Evolutionary conservation across 1,140 invertebrate species (phyloP), one percentile per base, ranked within the genome.

Genomic region (Calephelis nemesis): DNA sequence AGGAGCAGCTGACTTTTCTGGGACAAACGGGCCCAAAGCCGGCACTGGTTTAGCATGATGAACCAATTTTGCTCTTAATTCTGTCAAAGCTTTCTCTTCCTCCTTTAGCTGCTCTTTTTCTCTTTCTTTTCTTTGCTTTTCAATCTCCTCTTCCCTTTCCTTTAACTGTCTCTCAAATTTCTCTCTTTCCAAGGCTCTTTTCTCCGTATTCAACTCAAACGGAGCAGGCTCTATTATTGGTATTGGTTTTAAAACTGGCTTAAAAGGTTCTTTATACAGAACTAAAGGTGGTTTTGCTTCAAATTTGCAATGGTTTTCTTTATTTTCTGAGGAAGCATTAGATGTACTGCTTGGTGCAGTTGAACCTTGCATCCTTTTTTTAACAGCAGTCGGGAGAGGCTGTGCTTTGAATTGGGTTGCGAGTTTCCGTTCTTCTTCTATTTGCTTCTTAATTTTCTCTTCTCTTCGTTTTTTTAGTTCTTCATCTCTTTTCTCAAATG

Each of bases 401-500:
- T 91, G 85, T 1, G 89, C 89, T 70, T 90, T 91, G 54, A 91
- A 91, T 40, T 78, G 79, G 5, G 74, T 78, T 11, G 88, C 87
- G 66, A 85, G 77, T 71, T 80, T 86, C 8, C 77, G 70, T 60
- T 91, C 87, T 65, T 89, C 82, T 49, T 90, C 85, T 60, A 90
- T 75, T 71, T 85, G 84, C 30, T 71, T 73, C 52, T 78, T 87
- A 0, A 91, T 90, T 63, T 67, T 83, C 64, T 88, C 85, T 60
- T 90, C 85, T 39, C 74, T 76, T n/a, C 78, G 84, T 42, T 68
- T 76, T 67, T 82, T 89, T 5, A 87, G 42, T 68, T 86, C 82
- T 70, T 88, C 85, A 81, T 91, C 83, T 15, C 87, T 70, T 64
- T 88, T 87, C 62, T 85, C 84, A 83, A 91, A 91, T 40, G 87